Conservation (phyloP, 2,797 vertebrate genomes). For the Pangasius krempfi region DNA sequence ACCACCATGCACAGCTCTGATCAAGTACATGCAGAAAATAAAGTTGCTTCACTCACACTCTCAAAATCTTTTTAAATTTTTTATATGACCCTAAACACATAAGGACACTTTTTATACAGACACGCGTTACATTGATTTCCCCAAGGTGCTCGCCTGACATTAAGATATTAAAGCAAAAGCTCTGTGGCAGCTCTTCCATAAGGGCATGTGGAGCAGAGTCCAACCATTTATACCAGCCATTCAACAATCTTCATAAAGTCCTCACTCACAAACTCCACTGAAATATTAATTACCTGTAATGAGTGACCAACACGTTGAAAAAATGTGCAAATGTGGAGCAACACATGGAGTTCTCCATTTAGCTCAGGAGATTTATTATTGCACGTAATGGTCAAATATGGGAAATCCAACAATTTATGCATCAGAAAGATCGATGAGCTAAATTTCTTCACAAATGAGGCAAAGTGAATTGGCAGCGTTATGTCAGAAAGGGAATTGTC, state of each 20-base stretch:
- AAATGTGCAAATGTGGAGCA: not conserved
- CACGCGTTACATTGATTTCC: constrained; percentile 17
- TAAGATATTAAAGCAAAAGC: not conserved
- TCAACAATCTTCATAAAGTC: constrained; percentile 1
- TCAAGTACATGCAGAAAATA: not conserved
- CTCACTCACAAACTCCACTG: no score
- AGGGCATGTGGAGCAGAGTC: not conserved
- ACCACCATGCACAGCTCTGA: not conserved
- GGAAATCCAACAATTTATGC: not conserved
- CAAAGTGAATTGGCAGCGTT: not conserved
- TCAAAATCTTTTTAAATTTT: not conserved
- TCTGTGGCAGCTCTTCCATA: not conserved
- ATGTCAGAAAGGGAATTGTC: not conserved
- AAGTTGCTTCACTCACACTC: not conserved
- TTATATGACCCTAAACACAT: not conserved
- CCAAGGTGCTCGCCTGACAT: not conserved
- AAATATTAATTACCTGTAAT: not conserved
- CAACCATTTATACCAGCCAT: not conserved
- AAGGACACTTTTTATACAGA: not conserved
- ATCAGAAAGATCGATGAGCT: not conserved
- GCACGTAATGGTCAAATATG: not conserved
- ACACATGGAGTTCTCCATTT: not conserved
- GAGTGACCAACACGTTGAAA: not conserved
- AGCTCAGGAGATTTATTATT: not conserved
- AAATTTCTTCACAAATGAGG: not conserved